phyloP scores from a whole-genome alignment of 2,888 invertebrate species.

The Aporophyla nigra region DNA sequence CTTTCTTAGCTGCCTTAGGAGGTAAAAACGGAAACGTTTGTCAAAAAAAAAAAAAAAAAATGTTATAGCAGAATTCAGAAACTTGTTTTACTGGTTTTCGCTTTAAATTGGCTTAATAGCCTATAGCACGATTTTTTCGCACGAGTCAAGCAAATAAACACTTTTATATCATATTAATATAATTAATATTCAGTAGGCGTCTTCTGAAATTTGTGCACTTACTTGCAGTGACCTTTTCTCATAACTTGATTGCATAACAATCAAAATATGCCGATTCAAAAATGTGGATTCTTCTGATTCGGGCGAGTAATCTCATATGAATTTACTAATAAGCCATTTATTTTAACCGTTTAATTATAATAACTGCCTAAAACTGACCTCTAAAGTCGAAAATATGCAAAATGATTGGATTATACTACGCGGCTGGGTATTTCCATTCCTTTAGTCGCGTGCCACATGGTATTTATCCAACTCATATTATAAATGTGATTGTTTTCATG shows the following conservation, averaged over 20 bases:
- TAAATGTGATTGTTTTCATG: too few relatives aligned
- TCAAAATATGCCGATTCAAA: too few relatives aligned
- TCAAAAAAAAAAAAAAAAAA: not conserved
- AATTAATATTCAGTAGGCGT: too few relatives aligned
- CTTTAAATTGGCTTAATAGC: not conserved
- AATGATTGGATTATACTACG: slow-evolving; percentile 15
- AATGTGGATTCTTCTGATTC: too few relatives aligned
- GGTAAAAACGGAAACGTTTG: not conserved
- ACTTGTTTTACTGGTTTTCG: not conserved
- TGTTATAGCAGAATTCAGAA: not conserved
- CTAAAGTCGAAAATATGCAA: not conserved
- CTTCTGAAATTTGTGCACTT: too few relatives aligned
- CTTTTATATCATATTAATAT: too few relatives aligned
- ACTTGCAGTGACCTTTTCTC: too few relatives aligned
- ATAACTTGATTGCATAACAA: too few relatives aligned
- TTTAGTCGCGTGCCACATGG: slow-evolving; percentile 22
- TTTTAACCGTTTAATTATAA: not conserved
- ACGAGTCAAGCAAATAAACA: too few relatives aligned
- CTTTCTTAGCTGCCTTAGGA: not conserved
- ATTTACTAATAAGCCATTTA: too few relatives aligned
- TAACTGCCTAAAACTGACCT: not conserved
- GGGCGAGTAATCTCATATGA: too few relatives aligned
- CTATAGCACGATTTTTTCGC: too few relatives aligned
- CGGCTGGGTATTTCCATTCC: slow-evolving; percentile 15
- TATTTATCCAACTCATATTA: not conserved